Evolutionary conservation across 2,797 vertebrate species (phyloP).

Genomic region (Austrolebias charrua): DNA sequence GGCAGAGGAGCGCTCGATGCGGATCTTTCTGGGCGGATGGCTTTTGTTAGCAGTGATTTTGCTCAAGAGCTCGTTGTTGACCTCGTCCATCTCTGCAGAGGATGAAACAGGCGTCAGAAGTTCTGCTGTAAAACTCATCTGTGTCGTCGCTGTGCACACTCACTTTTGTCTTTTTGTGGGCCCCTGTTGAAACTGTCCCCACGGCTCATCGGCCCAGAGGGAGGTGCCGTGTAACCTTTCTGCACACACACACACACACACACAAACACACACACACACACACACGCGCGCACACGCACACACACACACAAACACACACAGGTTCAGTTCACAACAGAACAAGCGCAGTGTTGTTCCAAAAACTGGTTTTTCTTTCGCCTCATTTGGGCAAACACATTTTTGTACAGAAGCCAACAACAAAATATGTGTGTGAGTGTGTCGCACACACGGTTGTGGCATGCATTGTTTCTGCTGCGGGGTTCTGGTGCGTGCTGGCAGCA

Average conservation of each 20-base stretch:
- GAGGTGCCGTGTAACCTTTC: slow-evolving; percentile 67
- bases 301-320: slow-evolving; percentile 34
- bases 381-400: slow-evolving; percentile 29
- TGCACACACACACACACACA: too few species aligned
- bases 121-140: not conserved
- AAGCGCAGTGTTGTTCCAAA: slow-evolving; percentile 23
- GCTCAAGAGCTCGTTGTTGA: slow-evolving; percentile 86
- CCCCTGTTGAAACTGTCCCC: slow-evolving; percentile 78
- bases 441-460: slow-evolving; percentile 3
- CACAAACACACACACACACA: too few species aligned
- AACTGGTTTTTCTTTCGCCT: slow-evolving; percentile 43
- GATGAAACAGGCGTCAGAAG: slow-evolving; percentile 25
- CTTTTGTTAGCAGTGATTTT: slow-evolving; percentile 83
- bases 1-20: slow-evolving; percentile 78
- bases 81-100: slow-evolving; percentile 87
- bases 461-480: slow-evolving; percentile 26
- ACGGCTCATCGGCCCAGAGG: slow-evolving; percentile 67
- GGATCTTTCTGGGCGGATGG: slow-evolving; percentile 82
- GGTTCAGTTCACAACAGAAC: slow-evolving; percentile 23
- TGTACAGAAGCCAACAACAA: slow-evolving; percentile 41
- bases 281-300: too few species aligned
- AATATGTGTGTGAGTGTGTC: slow-evolving; percentile 39
- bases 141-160: slow-evolving; percentile 24
- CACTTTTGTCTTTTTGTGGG: slow-evolving; percentile 77
- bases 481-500: slow-evolving; percentile 14